phyloP scores from a whole-genome alignment of 2,888 invertebrate genomes.

The Acleris cristana region DNA sequence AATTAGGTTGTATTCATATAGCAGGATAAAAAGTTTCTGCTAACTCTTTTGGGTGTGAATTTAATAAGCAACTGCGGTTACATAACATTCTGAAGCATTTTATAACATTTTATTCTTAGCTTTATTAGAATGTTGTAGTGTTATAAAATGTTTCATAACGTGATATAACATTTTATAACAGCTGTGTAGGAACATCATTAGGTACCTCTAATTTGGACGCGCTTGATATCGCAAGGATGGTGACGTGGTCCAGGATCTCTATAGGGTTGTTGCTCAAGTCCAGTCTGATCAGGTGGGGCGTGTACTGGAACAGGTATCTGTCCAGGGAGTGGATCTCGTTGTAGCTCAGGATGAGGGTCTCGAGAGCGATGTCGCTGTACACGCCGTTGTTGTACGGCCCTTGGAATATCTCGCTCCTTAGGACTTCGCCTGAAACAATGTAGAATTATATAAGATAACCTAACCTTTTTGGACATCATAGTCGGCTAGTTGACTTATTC shows the following conservation, averaged over 20 bases:
- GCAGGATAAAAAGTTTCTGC: no score
- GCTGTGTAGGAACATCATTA: conserved; percentile 24
- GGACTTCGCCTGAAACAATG: conserved; percentile 80
- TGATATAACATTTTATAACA: no score
- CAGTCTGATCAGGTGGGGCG: conserved; percentile 84
- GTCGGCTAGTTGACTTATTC: no score
- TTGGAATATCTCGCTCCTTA: conserved; percentile 86
- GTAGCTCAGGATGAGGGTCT: conserved; percentile 85
- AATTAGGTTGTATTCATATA: no score
- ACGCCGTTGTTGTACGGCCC: conserved; percentile 84
- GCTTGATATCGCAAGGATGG: conserved; percentile 82
- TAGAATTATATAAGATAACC: conserved; percentile 1
- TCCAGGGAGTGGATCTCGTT: conserved; percentile 86
- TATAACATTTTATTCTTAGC: no score
- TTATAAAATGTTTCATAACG: no score
- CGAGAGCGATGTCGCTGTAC: conserved; percentile 84
- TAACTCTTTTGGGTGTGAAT: no score
- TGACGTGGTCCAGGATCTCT: conserved; percentile 84
- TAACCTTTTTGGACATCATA: neutral
- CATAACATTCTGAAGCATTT: no score
- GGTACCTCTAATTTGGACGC: conserved; percentile 84
- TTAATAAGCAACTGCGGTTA: no score
- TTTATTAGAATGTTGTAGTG: no score
- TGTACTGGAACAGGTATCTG: conserved; percentile 85
- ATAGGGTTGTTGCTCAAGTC: conserved; percentile 86